phyloP scores from a whole-genome alignment of 1,140 invertebrate species.

The Psix sp. region DNA sequence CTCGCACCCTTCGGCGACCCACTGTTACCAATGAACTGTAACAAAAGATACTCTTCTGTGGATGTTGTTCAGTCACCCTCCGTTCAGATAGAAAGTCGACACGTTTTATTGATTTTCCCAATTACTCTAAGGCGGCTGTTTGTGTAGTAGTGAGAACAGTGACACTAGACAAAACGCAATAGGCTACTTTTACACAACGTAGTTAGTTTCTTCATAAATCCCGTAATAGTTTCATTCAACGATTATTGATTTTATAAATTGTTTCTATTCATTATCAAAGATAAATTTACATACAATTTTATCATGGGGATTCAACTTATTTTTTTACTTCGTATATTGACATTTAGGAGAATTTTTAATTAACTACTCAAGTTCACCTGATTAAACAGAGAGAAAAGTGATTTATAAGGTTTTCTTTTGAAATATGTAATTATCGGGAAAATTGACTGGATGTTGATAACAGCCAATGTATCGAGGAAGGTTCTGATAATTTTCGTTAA shows the following conservation, averaged over 20 bases:
- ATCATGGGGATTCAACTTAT: no score
- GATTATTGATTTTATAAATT: no score
- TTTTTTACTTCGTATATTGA: no score
- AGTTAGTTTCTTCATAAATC: not conserved
- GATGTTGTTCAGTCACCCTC: conserved; percentile 57
- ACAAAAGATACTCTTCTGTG: conserved; percentile 55
- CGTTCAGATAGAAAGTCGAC: conserved; percentile 47
- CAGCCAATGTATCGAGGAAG: no score
- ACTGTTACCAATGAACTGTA: conserved; percentile 22
- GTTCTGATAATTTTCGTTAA: conserved; percentile 30
- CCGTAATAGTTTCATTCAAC: no score
- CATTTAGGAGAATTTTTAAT: no score
- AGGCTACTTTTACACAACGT: conserved; percentile 4
- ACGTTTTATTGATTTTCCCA: conserved; percentile 58
- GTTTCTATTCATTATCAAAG: no score
- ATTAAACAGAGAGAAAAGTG: no score
- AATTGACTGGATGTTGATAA: no score
- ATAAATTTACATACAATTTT: no score
- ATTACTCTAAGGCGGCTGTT: conserved; percentile 42
- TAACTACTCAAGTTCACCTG: no score
- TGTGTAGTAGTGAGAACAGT: conserved; percentile 34
- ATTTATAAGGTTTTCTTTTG: no score
- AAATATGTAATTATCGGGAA: conserved; percentile 12
- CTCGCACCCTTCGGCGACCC: conserved; percentile 16
- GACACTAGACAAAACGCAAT: conserved; percentile 40